Conservation (phyloP, 2,113 vertebrate species). For the Corythaeola cristata region DNA sequence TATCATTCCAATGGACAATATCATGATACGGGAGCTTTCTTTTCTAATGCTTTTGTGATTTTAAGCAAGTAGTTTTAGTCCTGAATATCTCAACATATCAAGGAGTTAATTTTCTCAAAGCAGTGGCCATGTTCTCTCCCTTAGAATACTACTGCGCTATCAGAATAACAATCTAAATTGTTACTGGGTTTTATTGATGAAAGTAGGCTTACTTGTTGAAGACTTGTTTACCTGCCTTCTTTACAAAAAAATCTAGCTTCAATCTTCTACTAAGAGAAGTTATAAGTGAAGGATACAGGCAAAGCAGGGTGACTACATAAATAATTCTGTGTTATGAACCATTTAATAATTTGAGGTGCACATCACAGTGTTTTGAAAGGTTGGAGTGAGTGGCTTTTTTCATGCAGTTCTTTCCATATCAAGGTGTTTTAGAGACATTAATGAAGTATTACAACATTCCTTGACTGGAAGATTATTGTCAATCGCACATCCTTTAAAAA, state of each 20-base stretch:
- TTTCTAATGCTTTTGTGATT: rapidly evolving
- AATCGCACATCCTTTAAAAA: neutral
- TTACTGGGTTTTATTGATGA: neutral
- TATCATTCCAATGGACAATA: neutral
- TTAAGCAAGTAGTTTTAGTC: neutral
- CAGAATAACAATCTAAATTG: neutral
- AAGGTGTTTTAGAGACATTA: neutral
- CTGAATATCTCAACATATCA: neutral
- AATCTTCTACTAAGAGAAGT: no score
- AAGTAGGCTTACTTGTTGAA: neutral
- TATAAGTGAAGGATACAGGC: neutral
- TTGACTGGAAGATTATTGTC: neutral
- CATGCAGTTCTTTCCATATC: neutral
- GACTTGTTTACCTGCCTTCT: neutral
- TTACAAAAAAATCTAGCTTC: neutral
- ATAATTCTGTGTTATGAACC: neutral
- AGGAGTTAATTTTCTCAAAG: neutral
- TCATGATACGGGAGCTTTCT: neutral
- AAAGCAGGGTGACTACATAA: neutral
- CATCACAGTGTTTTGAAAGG: neutral
- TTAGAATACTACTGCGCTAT: neutral
- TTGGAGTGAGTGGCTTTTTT: neutral
- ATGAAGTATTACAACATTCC: neutral
- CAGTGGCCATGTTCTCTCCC: neutral
- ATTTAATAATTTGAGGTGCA: neutral